Base-by-base conservation (phyloP, 2,888 invertebrate genomes). In the Caradrina clavipalpis region DNA sequence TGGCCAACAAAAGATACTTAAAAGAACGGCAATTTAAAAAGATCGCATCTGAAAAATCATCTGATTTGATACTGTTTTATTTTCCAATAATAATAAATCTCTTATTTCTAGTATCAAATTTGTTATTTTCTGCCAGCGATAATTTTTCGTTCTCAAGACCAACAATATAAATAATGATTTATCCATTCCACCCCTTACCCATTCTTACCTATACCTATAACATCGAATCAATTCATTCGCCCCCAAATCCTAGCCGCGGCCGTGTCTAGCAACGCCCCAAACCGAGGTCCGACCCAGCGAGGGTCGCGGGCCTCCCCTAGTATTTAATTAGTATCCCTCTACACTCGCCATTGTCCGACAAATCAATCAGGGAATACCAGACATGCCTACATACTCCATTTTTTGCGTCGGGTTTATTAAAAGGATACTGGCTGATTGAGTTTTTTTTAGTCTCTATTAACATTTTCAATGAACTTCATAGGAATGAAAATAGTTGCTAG, bases 281-380 rank as follows among this genome's bases (percentile, higher is more conserved):
- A 51, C 31, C 15, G 53, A 54, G 54, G 50, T 54, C 51, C 62
- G 45, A 13, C 64, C 13, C 26, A 17, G 22, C 22, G 15, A 69
- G 67, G 76, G 64, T 59, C 19, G 62, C 58, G 55, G 45, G 45
- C 15, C 47, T 50, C 45, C 69, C 73, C 62, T 66, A 60, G 51
- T 60, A 66, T 78, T 78, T 78, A 73, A 78, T 78, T 78, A 69
- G 56, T 55, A 57, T 63, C 77, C 69, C 69, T 69, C 50, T 54
- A 45, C 47, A 50, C 35, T 78, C 74, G 47, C 69, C 62, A 60
- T 39, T 51, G 74, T 66, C 77, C 78, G 69, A 54, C 50, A 53
- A 69, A 69, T 73, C 69, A 69, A 78, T 78, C 59, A 57, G 17
- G 8, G n/a, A 45, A 35, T 61, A 19, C 49, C 35, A 56, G 21